Evolutionary conservation across 2,797 vertebrate species (phyloP).

Genomic region (Rhynchonycteris naso): DNA sequence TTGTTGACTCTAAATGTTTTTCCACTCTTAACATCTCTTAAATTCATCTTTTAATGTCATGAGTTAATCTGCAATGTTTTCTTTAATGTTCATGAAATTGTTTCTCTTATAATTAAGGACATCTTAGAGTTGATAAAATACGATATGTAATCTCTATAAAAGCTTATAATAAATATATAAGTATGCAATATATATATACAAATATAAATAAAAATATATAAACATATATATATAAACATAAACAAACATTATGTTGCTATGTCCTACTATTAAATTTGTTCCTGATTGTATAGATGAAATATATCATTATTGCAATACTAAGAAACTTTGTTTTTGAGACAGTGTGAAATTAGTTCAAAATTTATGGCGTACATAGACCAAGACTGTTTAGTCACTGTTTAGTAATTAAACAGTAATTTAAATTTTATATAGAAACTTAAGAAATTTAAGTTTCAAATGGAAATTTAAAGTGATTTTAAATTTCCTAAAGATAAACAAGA

Average conservation of each 20-base stretch:
- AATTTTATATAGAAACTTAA: background rate
- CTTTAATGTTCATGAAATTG: background rate
- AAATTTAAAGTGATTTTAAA: background rate
- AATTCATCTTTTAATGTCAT: background rate
- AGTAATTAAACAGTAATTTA: background rate
- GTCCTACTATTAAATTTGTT: background rate
- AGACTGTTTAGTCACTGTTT: background rate
- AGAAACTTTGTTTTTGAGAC: background rate
- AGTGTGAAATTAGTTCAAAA: background rate
- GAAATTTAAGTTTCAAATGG: background rate
- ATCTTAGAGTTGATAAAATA: conserved; percentile 21
- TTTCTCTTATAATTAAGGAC: background rate
- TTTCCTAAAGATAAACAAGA: conserved; percentile 24
- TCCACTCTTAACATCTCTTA: conserved; percentile 1
- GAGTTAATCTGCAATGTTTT: conserved; percentile 4
- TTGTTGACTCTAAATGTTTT: background rate
- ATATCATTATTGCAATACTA: background rate
- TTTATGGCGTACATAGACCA: background rate
- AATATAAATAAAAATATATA: background rate
- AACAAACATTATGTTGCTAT: background rate
- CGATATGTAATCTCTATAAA: background rate
- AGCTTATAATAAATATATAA: background rate
- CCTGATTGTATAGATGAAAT: background rate
- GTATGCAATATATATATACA: background rate
- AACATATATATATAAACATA: background rate